These are phyloP conservation scores for Cantharis rustica DNA, from an alignment of 2,888 invertebrate species.

Conservation along the genomic window DNA sequence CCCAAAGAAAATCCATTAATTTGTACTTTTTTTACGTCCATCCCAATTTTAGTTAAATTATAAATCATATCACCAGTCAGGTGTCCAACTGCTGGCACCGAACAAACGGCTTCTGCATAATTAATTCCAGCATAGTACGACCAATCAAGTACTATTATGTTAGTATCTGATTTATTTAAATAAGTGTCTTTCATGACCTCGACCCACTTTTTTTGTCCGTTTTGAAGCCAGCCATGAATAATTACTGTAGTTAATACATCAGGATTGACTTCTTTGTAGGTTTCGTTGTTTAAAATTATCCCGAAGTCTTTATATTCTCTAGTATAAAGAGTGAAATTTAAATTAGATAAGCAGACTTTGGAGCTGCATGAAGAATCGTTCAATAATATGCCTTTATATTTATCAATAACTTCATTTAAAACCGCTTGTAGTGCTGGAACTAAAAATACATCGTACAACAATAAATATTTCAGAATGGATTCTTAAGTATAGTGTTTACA, in stretches of 20 bases:
- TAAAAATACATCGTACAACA: neutral
- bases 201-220: neutral
- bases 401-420: neutral
- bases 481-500: too few relatives aligned
- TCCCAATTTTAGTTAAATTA: neutral
- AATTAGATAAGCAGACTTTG: neutral
- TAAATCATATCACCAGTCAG: neutral
- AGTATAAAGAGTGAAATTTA: neutral
- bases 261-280: neutral
- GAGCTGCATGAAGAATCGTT: neutral
- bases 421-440: neutral
- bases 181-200: neutral
- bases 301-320: neutral
- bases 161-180: neutral
- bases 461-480: too few relatives aligned
- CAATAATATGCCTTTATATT: neutral
- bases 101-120: neutral
- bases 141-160: neutral
- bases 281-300: neutral
- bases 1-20: neutral
- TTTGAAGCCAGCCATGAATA: neutral
- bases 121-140: neutral
- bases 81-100: neutral
- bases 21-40: neutral
- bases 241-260: neutral